A percentile compares a stretch with the other conserved stretches of the same genome.
Conservation (phyloP, 2,113 vertebrate genomes). For the Clarias batrachus region DNA sequence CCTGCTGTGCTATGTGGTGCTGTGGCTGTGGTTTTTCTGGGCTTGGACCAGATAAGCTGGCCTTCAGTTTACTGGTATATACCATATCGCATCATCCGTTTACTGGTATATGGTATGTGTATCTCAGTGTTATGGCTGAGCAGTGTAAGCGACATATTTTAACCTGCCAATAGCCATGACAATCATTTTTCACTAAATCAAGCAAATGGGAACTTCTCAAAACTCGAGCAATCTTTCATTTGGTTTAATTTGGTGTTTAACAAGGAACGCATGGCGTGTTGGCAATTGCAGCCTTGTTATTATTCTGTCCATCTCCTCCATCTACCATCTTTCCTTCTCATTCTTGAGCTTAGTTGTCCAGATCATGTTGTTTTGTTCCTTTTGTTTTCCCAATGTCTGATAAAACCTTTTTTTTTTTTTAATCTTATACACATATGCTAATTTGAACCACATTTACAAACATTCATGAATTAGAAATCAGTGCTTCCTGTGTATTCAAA, state of each 20-base stretch:
- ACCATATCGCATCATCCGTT: too few species aligned
- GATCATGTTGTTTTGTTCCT: slow-evolving; percentile 12
- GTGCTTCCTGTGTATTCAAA: neutral
- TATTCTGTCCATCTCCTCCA: slow-evolving; percentile 15
- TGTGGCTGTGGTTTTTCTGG: too few species aligned
- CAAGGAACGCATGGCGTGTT: slow-evolving; percentile 64
- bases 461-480: neutral
- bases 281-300: slow-evolving; percentile 42
- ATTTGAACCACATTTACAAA: slow-evolving; percentile 1
- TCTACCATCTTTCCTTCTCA: slow-evolving; percentile 13
- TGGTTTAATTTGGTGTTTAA: slow-evolving; percentile 64
- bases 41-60: too few species aligned
- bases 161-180: neutral
- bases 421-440: neutral
- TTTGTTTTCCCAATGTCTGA: neutral
- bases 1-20: too few species aligned
- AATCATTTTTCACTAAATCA: slow-evolving; percentile 23
- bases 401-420: neutral
- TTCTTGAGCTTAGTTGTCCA: neutral
- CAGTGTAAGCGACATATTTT: neutral
- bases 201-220: slow-evolving; percentile 56
- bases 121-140: too few species aligned
- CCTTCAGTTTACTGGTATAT: too few species aligned
- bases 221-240: slow-evolving; percentile 48
- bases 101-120: too few species aligned